These are phyloP conservation scores for Habrosyne pyritoides DNA, from an alignment of 2,888 invertebrate genomes.

Conservation along the genomic window DNA sequence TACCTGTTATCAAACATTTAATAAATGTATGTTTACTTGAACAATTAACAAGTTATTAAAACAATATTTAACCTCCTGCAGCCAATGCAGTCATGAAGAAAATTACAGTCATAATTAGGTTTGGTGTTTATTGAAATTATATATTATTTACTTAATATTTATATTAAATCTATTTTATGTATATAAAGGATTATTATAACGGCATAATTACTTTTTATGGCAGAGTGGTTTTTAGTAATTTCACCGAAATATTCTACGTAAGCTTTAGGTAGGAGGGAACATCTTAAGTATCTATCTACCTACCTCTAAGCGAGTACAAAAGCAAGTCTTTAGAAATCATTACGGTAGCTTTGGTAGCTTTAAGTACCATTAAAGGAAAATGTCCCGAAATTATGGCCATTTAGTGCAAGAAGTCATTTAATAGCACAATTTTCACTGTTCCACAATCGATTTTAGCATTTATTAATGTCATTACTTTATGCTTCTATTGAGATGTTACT, in stretches of 20 bases:
- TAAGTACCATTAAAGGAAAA: slow-evolving; percentile 53
- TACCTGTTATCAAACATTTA: neutral
- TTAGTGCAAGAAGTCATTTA: slow-evolving; percentile 48
- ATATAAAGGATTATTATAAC: neutral
- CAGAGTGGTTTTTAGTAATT: slow-evolving; percentile 1
- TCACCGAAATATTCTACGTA: neutral
- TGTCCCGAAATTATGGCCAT: slow-evolving; percentile 51
- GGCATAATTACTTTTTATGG: slow-evolving; percentile 1
- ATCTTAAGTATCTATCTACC: neutral
- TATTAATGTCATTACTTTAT: neutral
- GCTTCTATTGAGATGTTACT: neutral
- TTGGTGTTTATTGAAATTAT: neutral
- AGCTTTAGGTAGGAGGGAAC: neutral
- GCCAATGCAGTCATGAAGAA: slow-evolving; percentile 2
- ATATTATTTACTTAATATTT: neutral
- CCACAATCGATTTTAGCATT: slow-evolving; percentile 12
- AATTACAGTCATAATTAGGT: neutral
- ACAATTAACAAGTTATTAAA: neutral
- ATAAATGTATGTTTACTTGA: neutral
- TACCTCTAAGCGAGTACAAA: slow-evolving; percentile 30
- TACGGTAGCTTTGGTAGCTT: slow-evolving; percentile 45
- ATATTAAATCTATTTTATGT: neutral
- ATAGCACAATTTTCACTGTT: slow-evolving; percentile 36
- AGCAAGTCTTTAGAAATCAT: slow-evolving; percentile 46
- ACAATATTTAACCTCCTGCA: neutral